These are phyloP conservation scores for Cavia aperea DNA, from an alignment of 2,113 vertebrate genomes.

Conservation along the genomic window DNA sequence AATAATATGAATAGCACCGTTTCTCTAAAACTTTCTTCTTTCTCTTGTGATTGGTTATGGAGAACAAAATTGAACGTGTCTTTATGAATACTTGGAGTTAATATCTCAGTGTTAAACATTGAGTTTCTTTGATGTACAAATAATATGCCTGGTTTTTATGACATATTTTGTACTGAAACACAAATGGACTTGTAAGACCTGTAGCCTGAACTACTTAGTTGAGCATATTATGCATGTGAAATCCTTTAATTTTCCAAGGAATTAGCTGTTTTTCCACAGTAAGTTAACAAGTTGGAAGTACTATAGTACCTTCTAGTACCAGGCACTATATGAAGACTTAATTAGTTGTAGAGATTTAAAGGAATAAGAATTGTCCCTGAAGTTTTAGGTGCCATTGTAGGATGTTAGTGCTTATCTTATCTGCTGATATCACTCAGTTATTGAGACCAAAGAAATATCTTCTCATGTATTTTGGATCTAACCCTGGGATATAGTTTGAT, in stretches of 20 bases:
- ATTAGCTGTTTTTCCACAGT: neutral
- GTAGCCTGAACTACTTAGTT: neutral
- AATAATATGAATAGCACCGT: neutral
- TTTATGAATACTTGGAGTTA: constrained; percentile 8
- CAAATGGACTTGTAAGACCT: neutral
- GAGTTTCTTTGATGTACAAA: neutral
- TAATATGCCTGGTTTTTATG: neutral
- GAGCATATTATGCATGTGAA: neutral
- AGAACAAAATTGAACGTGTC: neutral
- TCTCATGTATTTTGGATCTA: neutral
- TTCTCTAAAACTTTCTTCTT: constrained; percentile 51
- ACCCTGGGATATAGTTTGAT: neutral
- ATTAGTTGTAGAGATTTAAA: neutral
- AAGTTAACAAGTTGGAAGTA: neutral
- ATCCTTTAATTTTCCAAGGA: neutral
- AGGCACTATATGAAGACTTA: neutral
- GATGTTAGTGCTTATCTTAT: neutral
- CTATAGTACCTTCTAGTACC: neutral
- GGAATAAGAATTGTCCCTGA: neutral
- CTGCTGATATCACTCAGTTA: neutral
- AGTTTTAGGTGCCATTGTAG: neutral
- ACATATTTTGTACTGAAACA: neutral
- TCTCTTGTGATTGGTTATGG: constrained; percentile 30
- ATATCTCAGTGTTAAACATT: neutral
- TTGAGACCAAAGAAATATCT: neutral